Percentiles rank a stretch among this genome's conserved stretches.
These are phyloP conservation scores for Silurus asotus DNA, from an alignment of 2,113 vertebrate species.

Conservation along the genomic window DNA sequence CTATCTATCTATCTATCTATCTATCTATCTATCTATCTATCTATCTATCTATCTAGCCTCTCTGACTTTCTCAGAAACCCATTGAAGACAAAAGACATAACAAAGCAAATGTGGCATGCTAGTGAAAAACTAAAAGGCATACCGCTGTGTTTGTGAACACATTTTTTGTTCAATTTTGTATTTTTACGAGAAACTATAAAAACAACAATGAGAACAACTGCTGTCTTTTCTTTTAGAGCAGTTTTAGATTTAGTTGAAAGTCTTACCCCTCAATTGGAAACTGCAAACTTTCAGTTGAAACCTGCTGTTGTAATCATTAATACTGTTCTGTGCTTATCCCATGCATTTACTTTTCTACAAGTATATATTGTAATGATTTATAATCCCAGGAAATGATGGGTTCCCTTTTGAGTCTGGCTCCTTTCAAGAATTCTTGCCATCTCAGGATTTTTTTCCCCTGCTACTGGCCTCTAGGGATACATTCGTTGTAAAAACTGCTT, in stretches of 20 bases:
- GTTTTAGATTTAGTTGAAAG: slow-evolving; percentile 51
- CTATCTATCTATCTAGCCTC: not conserved
- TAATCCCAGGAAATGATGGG: not conserved
- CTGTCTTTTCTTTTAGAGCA: slow-evolving; percentile 59
- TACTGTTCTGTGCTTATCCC: not conserved
- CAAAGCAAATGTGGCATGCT: slow-evolving; percentile 10
- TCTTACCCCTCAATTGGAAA: not conserved
- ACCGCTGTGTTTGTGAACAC: not conserved
- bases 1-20: slow-evolving; percentile 6
- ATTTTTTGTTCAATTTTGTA: slow-evolving; percentile 8
- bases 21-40: not conserved
- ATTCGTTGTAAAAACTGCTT: not conserved
- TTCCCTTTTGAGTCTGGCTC: not conserved
- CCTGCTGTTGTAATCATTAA: not conserved
- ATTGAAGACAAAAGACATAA: slow-evolving; percentile 7
- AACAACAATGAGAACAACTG: not conserved
- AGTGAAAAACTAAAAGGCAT: not conserved
- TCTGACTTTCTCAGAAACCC: not conserved
- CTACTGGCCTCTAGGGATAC: not conserved
- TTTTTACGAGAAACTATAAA: slow-evolving; percentile 8
- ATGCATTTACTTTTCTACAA: not conserved
- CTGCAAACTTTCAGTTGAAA: not conserved
- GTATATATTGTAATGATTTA: not conserved
- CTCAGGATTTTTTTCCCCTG: not conserved
- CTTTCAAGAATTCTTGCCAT: not conserved